Base-by-base conservation (phyloP, 2,797 vertebrate genomes). In the Myotis pilosus region DNA sequence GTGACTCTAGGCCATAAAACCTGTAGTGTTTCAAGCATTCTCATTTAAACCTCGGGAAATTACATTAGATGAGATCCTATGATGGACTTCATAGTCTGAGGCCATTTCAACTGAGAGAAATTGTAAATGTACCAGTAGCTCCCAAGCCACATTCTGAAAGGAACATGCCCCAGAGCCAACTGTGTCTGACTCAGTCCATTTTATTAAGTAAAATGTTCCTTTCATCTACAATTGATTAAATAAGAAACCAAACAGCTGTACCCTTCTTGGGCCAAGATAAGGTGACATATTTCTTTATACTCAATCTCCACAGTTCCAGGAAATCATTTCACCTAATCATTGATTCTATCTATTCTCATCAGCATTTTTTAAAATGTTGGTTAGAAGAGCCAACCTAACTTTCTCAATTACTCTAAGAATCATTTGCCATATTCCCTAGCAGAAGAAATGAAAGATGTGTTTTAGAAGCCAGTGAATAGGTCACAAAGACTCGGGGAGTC, bases 141-240 rank as follows among this genome's bases (percentile, higher is more conserved):
- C 47, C 55, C 47, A 87, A 91, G 53, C 87, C 55, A 36, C 38
- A 57, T 72, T 96, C 92, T 90, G 62, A 72, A 96, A 91, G 38
- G 36, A 36, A 57, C 15, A 10, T 85, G 44, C 33, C 72, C 88
- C 38, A 71, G 30, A 93, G 74, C 30, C 87, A 82, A 78, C 33
- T 85, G 36, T 85, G 60, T 60, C 38, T 92, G 85, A 92, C 28
- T 95, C 82, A 79, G 33, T 79, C 16, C 69, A 83, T 94, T 97
- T 96, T 71, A 94, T 93, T 95, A 96, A 92, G 69, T 82, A 93
- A 88, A 95, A 94, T 88, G 94, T 95, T 49, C 60, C 79, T 94
- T 92, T 96, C 60, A 93, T 94, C n/a, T 78, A 33, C 82, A 93
- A 86, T 93, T 94, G 72, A 96, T 91, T 95, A 95, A 92, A 92